Evolutionary conservation across 2,113 vertebrate genomes (phyloP).

Genomic region (Xyliphius kryptos): DNA sequence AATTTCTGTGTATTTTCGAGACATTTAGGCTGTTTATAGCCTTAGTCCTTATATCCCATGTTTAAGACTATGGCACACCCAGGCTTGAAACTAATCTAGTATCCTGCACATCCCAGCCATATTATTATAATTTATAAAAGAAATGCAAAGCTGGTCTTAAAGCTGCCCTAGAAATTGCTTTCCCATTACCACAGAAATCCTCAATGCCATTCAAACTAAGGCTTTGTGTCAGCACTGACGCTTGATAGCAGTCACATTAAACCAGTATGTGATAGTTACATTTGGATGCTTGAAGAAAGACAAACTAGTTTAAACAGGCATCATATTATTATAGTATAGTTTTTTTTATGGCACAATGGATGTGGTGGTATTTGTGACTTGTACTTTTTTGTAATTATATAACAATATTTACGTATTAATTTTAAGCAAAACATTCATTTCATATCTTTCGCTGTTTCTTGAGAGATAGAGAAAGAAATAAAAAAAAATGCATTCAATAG

Average conservation of each 20-base stretch:
- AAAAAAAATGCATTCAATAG: too few species aligned
- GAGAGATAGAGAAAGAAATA: too few species aligned
- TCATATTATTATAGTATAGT: background rate
- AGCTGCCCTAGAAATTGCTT: background rate
- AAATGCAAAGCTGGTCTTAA: constrained; percentile 5
- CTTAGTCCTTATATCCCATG: background rate
- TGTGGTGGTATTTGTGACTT: too few species aligned
- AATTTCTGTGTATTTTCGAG: too few species aligned
- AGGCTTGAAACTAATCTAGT: background rate
- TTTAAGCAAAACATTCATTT: too few species aligned
- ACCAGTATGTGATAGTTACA: background rate
- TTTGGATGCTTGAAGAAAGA: background rate
- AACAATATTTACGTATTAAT: too few species aligned
- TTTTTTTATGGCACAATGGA: background rate
- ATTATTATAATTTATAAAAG: background rate
- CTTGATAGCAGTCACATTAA: background rate
- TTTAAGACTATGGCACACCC: background rate
- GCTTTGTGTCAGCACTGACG: background rate
- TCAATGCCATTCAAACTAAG: background rate
- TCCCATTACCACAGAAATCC: background rate
- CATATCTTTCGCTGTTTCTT: too few species aligned
- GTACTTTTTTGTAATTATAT: too few species aligned
- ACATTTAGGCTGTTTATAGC: background rate
- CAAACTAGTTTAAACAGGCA: constrained; percentile 1
- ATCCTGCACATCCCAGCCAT: constrained; percentile 6